These are phyloP conservation scores for Dicentrarchus labrax DNA, from an alignment of 2,113 vertebrate genomes.

Conservation along the genomic window DNA sequence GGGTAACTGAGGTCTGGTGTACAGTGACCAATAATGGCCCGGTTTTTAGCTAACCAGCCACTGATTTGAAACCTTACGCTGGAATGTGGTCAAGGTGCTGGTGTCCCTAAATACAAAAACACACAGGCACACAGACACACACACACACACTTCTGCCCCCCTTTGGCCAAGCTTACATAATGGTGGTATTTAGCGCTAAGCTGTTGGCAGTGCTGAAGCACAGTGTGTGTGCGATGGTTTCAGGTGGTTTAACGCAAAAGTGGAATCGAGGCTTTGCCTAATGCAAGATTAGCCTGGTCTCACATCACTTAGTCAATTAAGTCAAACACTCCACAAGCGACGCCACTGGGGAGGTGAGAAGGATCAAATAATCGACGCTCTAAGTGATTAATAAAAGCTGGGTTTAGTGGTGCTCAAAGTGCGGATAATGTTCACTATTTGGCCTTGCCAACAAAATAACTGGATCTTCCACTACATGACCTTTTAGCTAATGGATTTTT, in stretches of 20 bases:
- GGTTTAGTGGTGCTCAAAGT: constrained; percentile 12
- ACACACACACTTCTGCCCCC: constrained; percentile 2
- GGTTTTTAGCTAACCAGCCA: constrained; percentile 56
- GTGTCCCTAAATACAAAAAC: constrained; percentile 32
- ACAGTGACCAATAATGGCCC: constrained; percentile 68
- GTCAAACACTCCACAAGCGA: constrained; percentile 22
- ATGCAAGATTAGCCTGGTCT: constrained; percentile 51
- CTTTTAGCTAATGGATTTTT: constrained; percentile 1
- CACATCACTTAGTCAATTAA: constrained; percentile 60
- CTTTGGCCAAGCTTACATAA: constrained; percentile 49
- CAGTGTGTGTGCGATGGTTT: constrained; percentile 29
- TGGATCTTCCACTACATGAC: neutral
- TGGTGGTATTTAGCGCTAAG: constrained; percentile 65
- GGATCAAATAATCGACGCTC: constrained; percentile 50
- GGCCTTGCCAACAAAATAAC: neutral
- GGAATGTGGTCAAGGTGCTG: constrained; percentile 56
- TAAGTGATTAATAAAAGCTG: constrained; percentile 50
- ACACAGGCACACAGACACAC: constrained; percentile 21
- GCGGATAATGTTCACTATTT: constrained; percentile 33
- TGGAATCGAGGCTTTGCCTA: constrained; percentile 43
- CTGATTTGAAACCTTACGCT: constrained; percentile 69
- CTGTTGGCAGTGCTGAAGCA: constrained; percentile 57
- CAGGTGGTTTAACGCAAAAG: constrained; percentile 60
- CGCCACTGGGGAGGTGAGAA: constrained; percentile 33
- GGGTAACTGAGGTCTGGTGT: constrained; percentile 75